Evolutionary conservation across 2,888 invertebrate species (phyloP).

Genomic region (Dolichomitus sp.): DNA sequence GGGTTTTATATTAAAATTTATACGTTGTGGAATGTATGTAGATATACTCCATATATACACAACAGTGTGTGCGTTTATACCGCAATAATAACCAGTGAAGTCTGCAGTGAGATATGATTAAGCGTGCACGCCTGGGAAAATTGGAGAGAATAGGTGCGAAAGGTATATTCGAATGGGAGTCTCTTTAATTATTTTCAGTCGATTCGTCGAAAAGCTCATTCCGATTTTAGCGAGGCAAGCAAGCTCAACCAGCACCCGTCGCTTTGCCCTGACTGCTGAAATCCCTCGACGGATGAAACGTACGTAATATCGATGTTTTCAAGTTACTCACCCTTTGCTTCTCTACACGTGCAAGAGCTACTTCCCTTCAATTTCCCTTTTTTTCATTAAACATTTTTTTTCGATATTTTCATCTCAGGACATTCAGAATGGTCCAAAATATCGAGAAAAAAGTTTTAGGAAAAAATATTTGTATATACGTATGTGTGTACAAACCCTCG

Average conservation of each 20-base stretch:
- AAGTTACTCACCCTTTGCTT: not conserved
- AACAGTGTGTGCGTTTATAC: slow-evolving; percentile 8
- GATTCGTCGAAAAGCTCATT: slow-evolving; percentile 56
- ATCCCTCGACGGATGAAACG: not conserved
- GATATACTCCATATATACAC: not conserved
- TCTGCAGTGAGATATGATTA: slow-evolving; percentile 65
- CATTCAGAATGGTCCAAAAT: no score
- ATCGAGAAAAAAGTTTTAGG: no score
- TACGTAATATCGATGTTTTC: slow-evolving; percentile 42
- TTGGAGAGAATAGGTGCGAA: slow-evolving; percentile 12
- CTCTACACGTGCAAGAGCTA: slow-evolving; percentile 21
- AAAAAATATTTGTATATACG: no score
- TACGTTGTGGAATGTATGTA: slow-evolving; percentile 37
- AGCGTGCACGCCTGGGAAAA: slow-evolving; percentile 59
- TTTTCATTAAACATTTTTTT: no score
- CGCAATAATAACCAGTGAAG: not conserved
- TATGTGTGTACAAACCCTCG: no score
- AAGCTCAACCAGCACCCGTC: not conserved
- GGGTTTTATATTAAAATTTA: slow-evolving; percentile 54
- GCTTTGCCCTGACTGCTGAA: not conserved
- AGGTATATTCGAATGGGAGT: slow-evolving; percentile 20
- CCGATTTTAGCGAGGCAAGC: slow-evolving; percentile 34
- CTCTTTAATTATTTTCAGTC: slow-evolving; percentile 53
- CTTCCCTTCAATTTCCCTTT: not conserved
- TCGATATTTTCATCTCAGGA: no score